These are phyloP conservation scores for Aix galericulata DNA, from an alignment of 2,113 vertebrate genomes.

Conservation along the genomic window DNA sequence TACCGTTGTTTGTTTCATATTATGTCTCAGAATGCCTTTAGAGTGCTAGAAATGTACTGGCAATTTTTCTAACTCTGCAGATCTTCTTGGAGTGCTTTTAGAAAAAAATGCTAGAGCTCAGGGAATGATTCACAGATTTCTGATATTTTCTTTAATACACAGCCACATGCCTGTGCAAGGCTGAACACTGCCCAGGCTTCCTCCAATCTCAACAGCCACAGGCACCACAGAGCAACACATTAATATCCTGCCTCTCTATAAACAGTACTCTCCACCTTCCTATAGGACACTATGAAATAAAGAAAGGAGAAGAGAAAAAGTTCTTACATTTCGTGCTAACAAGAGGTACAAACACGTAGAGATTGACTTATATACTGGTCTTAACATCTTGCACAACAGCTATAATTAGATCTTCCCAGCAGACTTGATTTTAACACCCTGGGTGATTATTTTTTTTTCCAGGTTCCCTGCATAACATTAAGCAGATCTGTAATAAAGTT, in stretches of 20 bases:
- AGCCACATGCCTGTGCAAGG: neutral
- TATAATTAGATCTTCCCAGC: neutral
- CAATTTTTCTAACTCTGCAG: neutral
- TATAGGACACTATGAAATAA: neutral
- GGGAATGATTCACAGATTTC: constrained; percentile 5
- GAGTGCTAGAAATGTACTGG: neutral
- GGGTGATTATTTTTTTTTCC: neutral
- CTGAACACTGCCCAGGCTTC: neutral
- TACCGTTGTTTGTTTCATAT: neutral
- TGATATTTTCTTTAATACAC: neutral
- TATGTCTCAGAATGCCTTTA: neutral
- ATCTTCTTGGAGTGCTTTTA: neutral
- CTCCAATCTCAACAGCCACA: neutral
- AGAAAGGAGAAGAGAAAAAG: neutral
- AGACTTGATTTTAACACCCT: constrained; percentile 1
- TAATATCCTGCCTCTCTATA: neutral
- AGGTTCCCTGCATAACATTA: neutral
- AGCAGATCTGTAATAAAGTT: neutral
- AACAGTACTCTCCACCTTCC: neutral
- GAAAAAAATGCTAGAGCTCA: neutral
- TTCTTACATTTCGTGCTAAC: neutral
- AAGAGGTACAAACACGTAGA: neutral
- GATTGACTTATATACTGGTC: neutral
- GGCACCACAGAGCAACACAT: neutral
- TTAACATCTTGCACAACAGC: neutral